These are phyloP conservation scores for Perizoma flavofasciatum DNA, from an alignment of 2,888 invertebrate species.

Conservation along the genomic window DNA sequence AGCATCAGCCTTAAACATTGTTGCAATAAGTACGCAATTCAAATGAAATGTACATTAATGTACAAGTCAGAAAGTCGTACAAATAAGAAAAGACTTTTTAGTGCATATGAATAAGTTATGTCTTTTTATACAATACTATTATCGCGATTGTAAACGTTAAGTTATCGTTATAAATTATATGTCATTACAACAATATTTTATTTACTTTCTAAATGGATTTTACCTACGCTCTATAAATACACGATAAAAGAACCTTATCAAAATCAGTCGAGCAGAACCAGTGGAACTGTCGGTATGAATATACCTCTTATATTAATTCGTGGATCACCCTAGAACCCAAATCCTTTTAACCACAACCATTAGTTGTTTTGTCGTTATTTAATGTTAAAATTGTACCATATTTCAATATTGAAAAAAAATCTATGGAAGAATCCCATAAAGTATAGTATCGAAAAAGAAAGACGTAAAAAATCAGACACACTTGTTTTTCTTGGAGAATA, in stretches of 20 bases:
- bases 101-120: constrained; percentile 24
- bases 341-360: too few relatives aligned
- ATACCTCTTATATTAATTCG: too few relatives aligned
- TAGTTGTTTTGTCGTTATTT: too few relatives aligned
- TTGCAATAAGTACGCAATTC: neutral
- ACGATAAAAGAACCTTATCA: too few relatives aligned
- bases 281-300: too few relatives aligned
- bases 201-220: constrained; percentile 6
- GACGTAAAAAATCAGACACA: constrained; percentile 36
- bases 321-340: too few relatives aligned
- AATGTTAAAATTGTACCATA: too few relatives aligned
- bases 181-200: constrained; percentile 17
- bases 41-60: constrained; percentile 11
- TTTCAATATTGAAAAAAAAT: too few relatives aligned
- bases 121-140: constrained; percentile 27
- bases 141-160: constrained; percentile 47
- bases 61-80: constrained; percentile 16
- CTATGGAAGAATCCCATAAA: too few relatives aligned
- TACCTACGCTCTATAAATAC: too few relatives aligned
- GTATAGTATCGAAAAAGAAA: too few relatives aligned
- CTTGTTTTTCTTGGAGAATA: constrained; percentile 68
- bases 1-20: neutral
- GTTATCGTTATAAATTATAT: constrained; percentile 61
- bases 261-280: too few relatives aligned
- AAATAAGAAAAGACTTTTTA: constrained; percentile 21